These are phyloP conservation scores for Pandemis heparana DNA, from an alignment of 2,888 invertebrate genomes.

Conservation along the genomic window DNA sequence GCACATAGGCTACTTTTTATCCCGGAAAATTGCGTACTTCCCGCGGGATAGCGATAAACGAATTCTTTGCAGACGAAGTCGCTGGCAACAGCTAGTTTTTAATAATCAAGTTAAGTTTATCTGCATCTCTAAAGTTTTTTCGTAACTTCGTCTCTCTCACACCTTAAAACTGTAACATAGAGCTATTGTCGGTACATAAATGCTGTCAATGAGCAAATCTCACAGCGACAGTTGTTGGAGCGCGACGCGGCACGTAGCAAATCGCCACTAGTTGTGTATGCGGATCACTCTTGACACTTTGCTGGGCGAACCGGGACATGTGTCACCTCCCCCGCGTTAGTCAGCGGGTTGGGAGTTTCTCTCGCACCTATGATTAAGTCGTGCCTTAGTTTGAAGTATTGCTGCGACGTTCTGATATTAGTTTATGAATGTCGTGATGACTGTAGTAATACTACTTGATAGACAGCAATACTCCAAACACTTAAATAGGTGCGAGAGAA, in stretches of 20 bases:
- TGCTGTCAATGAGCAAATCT: conserved; percentile 25
- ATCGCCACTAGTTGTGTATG: conserved; percentile 39
- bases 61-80: too few relatives aligned
- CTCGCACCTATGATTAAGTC: not conserved
- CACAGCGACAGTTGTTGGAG: conserved; percentile 11
- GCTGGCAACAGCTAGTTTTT: too few relatives aligned
- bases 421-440: too few relatives aligned
- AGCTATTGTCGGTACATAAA: conserved; percentile 1
- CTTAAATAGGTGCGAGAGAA: too few relatives aligned
- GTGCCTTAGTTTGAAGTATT: not conserved
- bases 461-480: too few relatives aligned
- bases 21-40: too few relatives aligned
- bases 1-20: too few relatives aligned
- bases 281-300: conserved; percentile 36
- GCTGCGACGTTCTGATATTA: too few relatives aligned
- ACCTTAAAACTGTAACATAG: not conserved
- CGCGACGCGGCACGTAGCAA: conserved; percentile 18
- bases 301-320: conserved; percentile 26
- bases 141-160: not conserved
- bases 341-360: not conserved
- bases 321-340: conserved; percentile 18
- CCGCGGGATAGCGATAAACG: too few relatives aligned
- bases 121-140: too few relatives aligned
- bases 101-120: too few relatives aligned
- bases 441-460: too few relatives aligned